phyloP scores from a whole-genome alignment of 2,113 vertebrate genomes.

The Sylvilagus bachmani region DNA sequence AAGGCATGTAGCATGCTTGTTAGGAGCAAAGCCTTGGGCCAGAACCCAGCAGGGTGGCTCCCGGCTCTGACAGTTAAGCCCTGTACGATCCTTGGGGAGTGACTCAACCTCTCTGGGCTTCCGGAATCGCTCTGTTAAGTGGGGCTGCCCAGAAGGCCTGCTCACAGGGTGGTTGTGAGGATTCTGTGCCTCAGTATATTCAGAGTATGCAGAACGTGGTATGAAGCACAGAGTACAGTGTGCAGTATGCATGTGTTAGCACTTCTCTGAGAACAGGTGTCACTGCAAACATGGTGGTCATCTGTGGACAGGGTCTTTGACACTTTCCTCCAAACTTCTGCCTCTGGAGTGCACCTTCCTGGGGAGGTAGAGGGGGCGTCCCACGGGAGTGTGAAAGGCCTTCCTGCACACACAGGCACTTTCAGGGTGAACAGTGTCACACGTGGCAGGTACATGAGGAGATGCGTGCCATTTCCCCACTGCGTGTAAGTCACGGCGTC shows the following conservation, averaged over 20 bases:
- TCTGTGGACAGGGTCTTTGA: background rate
- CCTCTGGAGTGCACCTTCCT: background rate
- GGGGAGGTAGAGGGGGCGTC: too few relatives aligned
- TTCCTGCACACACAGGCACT: background rate
- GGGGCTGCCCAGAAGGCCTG: background rate
- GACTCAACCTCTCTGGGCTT: background rate
- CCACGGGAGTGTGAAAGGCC: background rate
- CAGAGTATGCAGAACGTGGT: background rate
- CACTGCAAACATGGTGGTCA: background rate
- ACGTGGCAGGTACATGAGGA: background rate
- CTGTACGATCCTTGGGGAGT: background rate
- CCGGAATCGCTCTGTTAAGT: background rate
- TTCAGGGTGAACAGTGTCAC: rapidly evolving
- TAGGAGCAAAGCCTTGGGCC: background rate
- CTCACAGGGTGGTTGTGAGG: background rate
- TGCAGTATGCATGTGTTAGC: background rate
- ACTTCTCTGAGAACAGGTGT: background rate
- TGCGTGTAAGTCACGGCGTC: background rate
- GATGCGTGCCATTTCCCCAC: background rate
- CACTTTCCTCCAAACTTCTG: too few relatives aligned
- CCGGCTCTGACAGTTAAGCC: background rate
- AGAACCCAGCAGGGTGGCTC: background rate
- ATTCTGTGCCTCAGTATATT: background rate
- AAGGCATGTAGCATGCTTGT: background rate
- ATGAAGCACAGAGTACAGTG: too few relatives aligned